These are phyloP conservation scores for Macroglossus sobrinus DNA, from an alignment of 2,113 vertebrate species.

Conservation along the genomic window DNA sequence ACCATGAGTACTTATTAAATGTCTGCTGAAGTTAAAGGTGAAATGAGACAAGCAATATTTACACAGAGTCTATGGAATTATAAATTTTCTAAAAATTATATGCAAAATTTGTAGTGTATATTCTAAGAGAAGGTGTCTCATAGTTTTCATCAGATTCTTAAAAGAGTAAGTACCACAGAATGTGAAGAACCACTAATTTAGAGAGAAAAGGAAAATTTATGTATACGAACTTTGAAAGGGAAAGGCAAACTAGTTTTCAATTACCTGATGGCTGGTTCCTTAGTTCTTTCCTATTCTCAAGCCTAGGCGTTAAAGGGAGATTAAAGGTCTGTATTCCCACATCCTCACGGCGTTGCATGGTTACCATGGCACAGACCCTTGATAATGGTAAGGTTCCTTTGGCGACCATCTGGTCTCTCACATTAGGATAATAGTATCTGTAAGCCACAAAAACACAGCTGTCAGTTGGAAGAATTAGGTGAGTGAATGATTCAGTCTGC, in stretches of 20 bases:
- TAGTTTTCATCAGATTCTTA: constrained; percentile 4
- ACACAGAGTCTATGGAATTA: background rate
- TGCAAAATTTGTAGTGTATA: background rate
- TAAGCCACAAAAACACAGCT: constrained; percentile 28
- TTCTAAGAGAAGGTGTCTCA: background rate
- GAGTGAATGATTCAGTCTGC: background rate
- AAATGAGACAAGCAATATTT: constrained; percentile 24
- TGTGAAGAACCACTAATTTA: constrained; percentile 10
- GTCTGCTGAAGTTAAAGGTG: constrained; percentile 23
- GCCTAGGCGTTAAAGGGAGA: constrained; percentile 87
- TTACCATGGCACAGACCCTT: constrained; percentile 94
- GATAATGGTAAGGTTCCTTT: constrained; percentile 91
- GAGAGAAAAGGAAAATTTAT: background rate
- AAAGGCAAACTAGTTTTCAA: background rate
- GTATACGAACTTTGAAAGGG: background rate
- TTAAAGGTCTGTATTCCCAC: constrained; percentile 88
- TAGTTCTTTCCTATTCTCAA: constrained; percentile 76
- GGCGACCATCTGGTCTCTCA: constrained; percentile 95
- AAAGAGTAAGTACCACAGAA: background rate
- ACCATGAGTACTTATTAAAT: background rate
- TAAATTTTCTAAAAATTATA: constrained; percentile 39
- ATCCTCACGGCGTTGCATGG: constrained; percentile 87
- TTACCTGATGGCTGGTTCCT: constrained; percentile 87
- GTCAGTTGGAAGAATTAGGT: background rate
- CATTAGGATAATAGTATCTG: constrained; percentile 98